Evolutionary conservation across 2,888 invertebrate genomes (phyloP), one percentile per base, ranked within the genome.

Genomic region (Himalopsyche anomala): DNA sequence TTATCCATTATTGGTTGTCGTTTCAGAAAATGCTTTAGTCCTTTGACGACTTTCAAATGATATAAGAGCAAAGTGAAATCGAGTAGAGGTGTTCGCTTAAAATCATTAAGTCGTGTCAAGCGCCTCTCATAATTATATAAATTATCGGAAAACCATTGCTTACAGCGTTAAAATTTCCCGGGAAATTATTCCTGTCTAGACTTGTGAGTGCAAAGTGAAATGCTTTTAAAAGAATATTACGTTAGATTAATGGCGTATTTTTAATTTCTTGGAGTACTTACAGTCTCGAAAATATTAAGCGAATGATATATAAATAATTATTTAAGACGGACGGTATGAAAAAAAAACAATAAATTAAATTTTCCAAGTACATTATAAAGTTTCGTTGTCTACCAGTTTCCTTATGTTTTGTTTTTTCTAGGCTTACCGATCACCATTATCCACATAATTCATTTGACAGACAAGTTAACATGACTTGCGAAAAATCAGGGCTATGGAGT

Each of bases 81-180:
- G 62, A 62, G 62, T 62, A 62, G 11, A 62, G 62, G 62, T 62
- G 62, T 62, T 62, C 19, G 19, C 9, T 19, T 62, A 62, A 62
- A 19, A 62, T 62, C 11, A 56, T 56, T 56, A 28, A 28, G 2
- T 19, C 28, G 9, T 11, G 62, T 9, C 62, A 28, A 28, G 62
- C 62, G 62, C 28, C 51, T 19, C 28, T 62, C 28, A 62, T 62
- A 62, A 62, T 62, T 19, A 19, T 9, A 62, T 62, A 9, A 62
- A 62, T 62, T 62, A 62, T 62, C 62, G 62, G 62, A 19, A 62
- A 62, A 19, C 19, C 28, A 62, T 62, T 62, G 62, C 19, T 19
- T 2, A 62, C 62, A 62, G 62, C 11, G n/a, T 19, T 62, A 62
- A 62, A 62, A 62, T n/a, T 62, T 62, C 62, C n/a, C 28, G 62